phyloP scores from a whole-genome alignment of 2,888 invertebrate genomes.

The Automeris io region DNA sequence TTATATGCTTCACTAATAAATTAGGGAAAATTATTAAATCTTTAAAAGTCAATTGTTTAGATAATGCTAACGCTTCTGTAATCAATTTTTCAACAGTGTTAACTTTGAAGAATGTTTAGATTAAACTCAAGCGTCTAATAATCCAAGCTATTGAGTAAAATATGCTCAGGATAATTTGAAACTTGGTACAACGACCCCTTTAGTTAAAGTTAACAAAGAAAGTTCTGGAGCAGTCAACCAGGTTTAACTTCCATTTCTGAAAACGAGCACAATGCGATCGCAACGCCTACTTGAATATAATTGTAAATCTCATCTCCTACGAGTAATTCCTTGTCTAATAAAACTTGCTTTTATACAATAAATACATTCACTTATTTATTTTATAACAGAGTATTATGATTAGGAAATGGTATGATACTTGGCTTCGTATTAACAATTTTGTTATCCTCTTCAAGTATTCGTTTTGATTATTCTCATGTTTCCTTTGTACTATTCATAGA shows the following conservation, averaged over 20 bases:
- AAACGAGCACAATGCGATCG: constrained; percentile 42
- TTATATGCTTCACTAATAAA: too few relatives aligned
- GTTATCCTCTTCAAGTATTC: not conserved
- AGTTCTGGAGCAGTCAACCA: constrained; percentile 37
- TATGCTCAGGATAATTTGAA: constrained; percentile 5
- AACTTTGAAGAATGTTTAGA: constrained; percentile 6
- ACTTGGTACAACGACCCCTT: constrained; percentile 24
- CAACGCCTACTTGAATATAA: constrained; percentile 51
- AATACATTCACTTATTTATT: constrained; percentile 5
- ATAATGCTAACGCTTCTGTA: too few relatives aligned
- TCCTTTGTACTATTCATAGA: too few relatives aligned
- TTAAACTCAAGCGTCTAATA: constrained; percentile 16
- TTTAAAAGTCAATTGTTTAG: too few relatives aligned
- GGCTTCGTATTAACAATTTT: constrained; percentile 18
- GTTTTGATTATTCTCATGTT: too few relatives aligned
- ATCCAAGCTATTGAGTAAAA: constrained; percentile 12
- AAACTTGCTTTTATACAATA: constrained; percentile 14
- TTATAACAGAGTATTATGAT: not conserved
- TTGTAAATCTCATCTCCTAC: constrained; percentile 51
- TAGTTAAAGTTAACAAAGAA: constrained; percentile 32
- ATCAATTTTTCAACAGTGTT: not conserved
- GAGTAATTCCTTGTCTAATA: constrained; percentile 45
- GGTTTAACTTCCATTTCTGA: constrained; percentile 47
- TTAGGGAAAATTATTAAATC: too few relatives aligned
- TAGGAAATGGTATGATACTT: not conserved